Percentiles rank a stretch among this genome's conserved stretches.
Conservation (phyloP, 2,797 vertebrate species). For the Poeciliopsis infans region DNA sequence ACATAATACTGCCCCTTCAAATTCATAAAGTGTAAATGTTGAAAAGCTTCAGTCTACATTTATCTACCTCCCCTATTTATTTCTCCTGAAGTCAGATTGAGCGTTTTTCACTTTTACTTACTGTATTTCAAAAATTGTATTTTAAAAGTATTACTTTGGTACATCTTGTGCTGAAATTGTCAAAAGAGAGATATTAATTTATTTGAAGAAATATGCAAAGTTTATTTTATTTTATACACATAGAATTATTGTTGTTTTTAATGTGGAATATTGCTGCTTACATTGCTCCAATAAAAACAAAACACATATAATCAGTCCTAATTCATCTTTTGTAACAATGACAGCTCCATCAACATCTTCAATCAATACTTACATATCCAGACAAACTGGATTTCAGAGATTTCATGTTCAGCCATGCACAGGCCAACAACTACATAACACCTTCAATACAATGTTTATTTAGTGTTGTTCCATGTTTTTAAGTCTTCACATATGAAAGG, state of each 20-base stretch:
- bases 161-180: not conserved
- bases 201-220: not conserved
- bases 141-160: not conserved
- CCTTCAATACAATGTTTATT: too few species aligned
- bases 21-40: not conserved
- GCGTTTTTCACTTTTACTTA: not conserved
- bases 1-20: not conserved
- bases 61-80: slow-evolving; percentile 4
- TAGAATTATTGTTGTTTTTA: not conserved
- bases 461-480: too few species aligned
- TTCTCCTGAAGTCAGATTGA: not conserved
- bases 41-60: not conserved
- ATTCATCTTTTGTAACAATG: not conserved
- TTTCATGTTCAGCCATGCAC: too few species aligned
- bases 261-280: not conserved
- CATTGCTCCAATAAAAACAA: not conserved
- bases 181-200: too few species aligned
- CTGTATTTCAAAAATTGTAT: not conserved
- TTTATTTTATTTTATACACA: not conserved
- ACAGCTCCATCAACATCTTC: not conserved
- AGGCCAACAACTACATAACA: too few species aligned
- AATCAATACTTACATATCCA: not conserved
- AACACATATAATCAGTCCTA: not conserved
- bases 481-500: too few species aligned
- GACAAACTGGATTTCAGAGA: too few species aligned